A percentile compares a stretch with the other conserved stretches of the same genome.
Conservation (phyloP, 2,113 vertebrate species). For the Muntiacus reevesi region DNA sequence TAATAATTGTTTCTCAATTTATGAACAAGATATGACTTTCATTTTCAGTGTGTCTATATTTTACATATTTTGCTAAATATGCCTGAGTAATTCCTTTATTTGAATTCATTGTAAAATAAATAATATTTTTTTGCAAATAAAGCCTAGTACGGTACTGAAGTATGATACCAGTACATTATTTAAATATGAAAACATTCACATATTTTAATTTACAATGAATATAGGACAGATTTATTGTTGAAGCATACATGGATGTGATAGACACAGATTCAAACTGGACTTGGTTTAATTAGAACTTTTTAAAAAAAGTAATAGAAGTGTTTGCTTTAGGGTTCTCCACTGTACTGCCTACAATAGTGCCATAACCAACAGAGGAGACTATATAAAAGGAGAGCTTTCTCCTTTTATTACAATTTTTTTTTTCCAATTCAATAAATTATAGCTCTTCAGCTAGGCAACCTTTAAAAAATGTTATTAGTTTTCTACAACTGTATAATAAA, state of each 20-base stretch:
- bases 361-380: neutral
- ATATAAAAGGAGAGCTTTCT: neutral
- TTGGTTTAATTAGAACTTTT: too few species aligned
- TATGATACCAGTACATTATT: neutral
- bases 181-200: neutral
- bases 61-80: neutral
- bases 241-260: neutral
- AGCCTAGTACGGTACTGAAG: neutral
- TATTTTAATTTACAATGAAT: neutral
- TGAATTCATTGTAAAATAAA: neutral
- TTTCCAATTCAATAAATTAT: neutral
- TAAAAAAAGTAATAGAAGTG: too few species aligned
- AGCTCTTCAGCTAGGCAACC: neutral
- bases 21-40: neutral
- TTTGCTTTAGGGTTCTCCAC: too few species aligned
- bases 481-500: neutral
- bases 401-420: neutral
- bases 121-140: neutral
- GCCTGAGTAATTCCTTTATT: neutral
- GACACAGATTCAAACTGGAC: neutral
- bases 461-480: neutral
- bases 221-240: neutral
- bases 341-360: too few species aligned
- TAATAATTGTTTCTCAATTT: neutral
- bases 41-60: neutral